These are phyloP conservation scores for Sapayoa aenigma DNA, from an alignment of 2,113 vertebrate genomes.

Conservation along the genomic window DNA sequence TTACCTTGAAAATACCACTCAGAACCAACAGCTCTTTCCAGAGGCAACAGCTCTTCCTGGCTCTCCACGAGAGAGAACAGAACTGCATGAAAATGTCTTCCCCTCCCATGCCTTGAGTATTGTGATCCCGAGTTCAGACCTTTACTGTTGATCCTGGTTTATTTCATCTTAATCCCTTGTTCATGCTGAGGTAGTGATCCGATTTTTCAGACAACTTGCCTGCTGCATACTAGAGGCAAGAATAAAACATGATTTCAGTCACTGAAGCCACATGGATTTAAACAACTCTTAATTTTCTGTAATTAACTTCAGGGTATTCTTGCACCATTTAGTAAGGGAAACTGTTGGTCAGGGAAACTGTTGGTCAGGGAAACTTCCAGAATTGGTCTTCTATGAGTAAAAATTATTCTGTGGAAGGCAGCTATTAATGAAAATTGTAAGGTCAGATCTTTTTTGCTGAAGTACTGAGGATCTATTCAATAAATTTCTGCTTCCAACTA, in stretches of 20 bases:
- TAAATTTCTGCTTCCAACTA: not conserved
- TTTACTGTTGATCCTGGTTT: not conserved
- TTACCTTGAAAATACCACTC: not conserved
- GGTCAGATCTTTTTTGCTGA: not conserved
- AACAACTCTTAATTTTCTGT: not conserved
- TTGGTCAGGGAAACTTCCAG: not conserved
- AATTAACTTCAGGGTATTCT: not conserved
- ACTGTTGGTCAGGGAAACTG: not conserved
- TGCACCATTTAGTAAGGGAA: not conserved
- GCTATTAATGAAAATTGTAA: not conserved
- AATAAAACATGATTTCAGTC: not conserved
- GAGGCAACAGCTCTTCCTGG: not conserved
- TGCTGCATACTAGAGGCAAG: not conserved
- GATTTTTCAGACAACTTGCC: not conserved
- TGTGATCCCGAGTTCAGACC: not conserved
- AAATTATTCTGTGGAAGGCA: not conserved
- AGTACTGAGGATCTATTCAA: not conserved
- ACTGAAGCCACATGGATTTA: not conserved
- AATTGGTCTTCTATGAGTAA: not conserved
- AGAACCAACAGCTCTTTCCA: not conserved
- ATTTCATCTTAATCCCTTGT: not conserved
- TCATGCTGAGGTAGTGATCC: not conserved
- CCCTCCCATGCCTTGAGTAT: not conserved
- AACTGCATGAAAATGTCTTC: not conserved
- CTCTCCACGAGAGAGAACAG: too few species aligned